Percentiles rank a stretch among this genome's conserved stretches.
Conservation (phyloP, 1,140 invertebrate species). For the Leguminivora glycinivorella region DNA sequence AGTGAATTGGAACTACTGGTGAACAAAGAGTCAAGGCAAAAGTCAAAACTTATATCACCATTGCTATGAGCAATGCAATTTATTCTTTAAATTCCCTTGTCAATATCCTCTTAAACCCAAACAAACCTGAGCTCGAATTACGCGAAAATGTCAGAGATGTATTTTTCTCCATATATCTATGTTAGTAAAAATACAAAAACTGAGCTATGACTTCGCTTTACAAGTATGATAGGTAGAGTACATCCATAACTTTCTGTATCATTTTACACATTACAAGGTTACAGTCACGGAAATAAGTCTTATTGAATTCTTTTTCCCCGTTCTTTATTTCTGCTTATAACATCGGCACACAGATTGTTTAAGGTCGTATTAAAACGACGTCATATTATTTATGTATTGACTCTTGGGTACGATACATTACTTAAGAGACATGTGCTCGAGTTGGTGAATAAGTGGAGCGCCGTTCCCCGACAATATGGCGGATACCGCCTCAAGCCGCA, state of each 20-base stretch:
- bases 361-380: too few relatives aligned
- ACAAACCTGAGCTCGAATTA: slow-evolving; percentile 18
- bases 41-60: neutral
- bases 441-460: neutral
- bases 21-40: neutral
- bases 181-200: slow-evolving; percentile 7
- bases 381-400: too few relatives aligned
- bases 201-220: neutral
- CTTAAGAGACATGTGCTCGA: neutral
- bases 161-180: neutral
- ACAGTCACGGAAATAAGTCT: too few relatives aligned
- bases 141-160: neutral
- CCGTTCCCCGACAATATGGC: neutral
- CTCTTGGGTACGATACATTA: neutral
- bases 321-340: too few relatives aligned
- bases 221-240: too few relatives aligned
- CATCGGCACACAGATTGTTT: too few relatives aligned
- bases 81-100: neutral
- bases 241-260: too few relatives aligned
- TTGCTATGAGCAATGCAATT: neutral
- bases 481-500: neutral
- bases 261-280: too few relatives aligned
- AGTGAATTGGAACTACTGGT: too few relatives aligned
- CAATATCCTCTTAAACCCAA: neutral
- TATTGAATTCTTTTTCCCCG: too few relatives aligned